Evolutionary conservation across 2,797 vertebrate genomes (phyloP).

Genomic region (Merluccius polli): DNA sequence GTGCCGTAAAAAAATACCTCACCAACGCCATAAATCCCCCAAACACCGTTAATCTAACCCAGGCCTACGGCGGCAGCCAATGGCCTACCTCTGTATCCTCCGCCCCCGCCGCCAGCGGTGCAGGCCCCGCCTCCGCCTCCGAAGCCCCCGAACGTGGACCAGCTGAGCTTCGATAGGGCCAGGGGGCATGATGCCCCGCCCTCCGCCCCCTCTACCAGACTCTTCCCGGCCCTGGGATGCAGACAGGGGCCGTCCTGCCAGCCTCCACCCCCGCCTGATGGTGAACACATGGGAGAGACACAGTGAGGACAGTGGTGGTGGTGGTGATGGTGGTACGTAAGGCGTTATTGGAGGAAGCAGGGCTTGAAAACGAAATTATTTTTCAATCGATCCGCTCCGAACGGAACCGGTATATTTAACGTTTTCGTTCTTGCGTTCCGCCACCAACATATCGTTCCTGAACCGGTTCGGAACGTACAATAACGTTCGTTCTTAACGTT

Average conservation of each 20-base stretch:
- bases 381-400: too few relatives aligned
- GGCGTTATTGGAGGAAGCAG: too few relatives aligned
- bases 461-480: too few relatives aligned
- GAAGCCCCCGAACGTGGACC: slow-evolving; percentile 85
- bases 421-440: too few relatives aligned
- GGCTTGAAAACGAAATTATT: too few relatives aligned
- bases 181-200: slow-evolving; percentile 81
- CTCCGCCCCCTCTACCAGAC: slow-evolving; percentile 79
- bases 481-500: too few relatives aligned
- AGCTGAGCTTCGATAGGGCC: slow-evolving; percentile 76
- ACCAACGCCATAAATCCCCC: neutral
- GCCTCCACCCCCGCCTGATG: slow-evolving; percentile 80
- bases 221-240: slow-evolving; percentile 73
- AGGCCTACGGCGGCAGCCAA: neutral
- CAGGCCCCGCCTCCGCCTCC: slow-evolving; percentile 88
- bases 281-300: neutral
- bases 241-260: slow-evolving; percentile 71
- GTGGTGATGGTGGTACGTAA: too few relatives aligned
- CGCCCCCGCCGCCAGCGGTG: slow-evolving; percentile 84
- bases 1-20: neutral
- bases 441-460: too few relatives aligned
- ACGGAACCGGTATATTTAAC: too few relatives aligned
- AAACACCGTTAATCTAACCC: neutral
- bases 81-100: slow-evolving; percentile 82
- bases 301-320: neutral